Conservation (phyloP, 2,888 invertebrate species). For the Phragmatobia fuliginosa region DNA sequence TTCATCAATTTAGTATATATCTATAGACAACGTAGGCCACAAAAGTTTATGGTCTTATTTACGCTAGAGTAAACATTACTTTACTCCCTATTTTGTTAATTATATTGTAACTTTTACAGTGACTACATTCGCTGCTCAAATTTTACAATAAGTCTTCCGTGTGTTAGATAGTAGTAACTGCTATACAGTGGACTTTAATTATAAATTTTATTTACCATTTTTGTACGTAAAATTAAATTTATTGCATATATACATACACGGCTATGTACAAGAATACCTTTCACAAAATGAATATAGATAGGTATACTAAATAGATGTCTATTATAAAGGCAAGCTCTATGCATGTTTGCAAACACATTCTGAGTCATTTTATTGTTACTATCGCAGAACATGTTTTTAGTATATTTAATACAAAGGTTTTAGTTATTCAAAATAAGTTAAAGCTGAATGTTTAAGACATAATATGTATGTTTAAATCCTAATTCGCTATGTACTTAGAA, state of each 20-base stretch:
- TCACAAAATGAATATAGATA: too few relatives aligned
- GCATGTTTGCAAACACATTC: background rate
- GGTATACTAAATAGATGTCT: background rate
- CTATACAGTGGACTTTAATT: background rate
- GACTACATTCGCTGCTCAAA: background rate
- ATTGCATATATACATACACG: background rate
- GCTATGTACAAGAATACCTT: too few relatives aligned
- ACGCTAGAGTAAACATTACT: background rate
- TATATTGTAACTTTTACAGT: background rate
- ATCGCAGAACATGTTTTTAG: background rate
- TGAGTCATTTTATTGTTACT: background rate
- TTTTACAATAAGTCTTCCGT: background rate
- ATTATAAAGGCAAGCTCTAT: background rate
- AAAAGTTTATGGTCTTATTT: background rate
- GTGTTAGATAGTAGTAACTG: background rate
- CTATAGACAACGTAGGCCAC: background rate
- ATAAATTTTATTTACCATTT: background rate
- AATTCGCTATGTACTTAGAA: background rate
- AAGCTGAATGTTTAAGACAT: background rate
- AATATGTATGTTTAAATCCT: background rate
- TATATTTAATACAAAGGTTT: background rate
- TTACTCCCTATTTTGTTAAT: too few relatives aligned
- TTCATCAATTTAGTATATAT: too few relatives aligned
- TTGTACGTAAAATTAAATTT: background rate
- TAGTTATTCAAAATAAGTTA: background rate